A percentile compares a stretch with the other conserved stretches of the same genome.
phyloP scores from a whole-genome alignment of 2,888 invertebrate genomes.

The Lasioglossum lativentre region DNA sequence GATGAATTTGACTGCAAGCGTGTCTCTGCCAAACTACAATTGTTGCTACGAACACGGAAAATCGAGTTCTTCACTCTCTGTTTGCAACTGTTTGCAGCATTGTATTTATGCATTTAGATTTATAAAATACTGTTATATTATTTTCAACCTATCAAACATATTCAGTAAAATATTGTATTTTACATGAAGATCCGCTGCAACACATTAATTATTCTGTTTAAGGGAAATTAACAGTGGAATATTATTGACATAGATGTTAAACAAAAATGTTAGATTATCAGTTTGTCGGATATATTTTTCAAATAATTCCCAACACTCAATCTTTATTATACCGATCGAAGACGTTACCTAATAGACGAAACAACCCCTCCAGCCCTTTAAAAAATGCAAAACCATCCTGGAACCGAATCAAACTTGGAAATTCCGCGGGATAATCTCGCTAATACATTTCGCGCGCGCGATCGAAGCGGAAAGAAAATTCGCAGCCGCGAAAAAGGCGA shows the following conservation, averaged over 20 bases:
- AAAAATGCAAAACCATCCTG: neutral
- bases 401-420: neutral
- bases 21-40: neutral
- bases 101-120: no score
- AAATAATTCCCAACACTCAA: neutral
- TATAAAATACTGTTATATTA: no score
- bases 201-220: no score
- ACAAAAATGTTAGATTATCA: no score
- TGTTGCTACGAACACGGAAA: neutral
- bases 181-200: no score
- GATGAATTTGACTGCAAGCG: neutral
- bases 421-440: slow-evolving; percentile 11
- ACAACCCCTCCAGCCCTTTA: neutral
- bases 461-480: slow-evolving; percentile 50
- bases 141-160: no score
- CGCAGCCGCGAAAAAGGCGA: slow-evolving; percentile 41
- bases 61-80: no score
- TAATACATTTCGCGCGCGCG: slow-evolving; percentile 27
- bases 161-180: no score
- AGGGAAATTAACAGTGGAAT: no score
- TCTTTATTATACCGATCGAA: neutral
- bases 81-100: no score
- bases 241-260: no score
- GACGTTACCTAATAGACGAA: neutral
- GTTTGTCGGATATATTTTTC: no score